Evolutionary conservation across 2,888 invertebrate species (phyloP), one percentile per base, ranked within the genome.

Genomic region (Tetramorium bicarinatum): DNA sequence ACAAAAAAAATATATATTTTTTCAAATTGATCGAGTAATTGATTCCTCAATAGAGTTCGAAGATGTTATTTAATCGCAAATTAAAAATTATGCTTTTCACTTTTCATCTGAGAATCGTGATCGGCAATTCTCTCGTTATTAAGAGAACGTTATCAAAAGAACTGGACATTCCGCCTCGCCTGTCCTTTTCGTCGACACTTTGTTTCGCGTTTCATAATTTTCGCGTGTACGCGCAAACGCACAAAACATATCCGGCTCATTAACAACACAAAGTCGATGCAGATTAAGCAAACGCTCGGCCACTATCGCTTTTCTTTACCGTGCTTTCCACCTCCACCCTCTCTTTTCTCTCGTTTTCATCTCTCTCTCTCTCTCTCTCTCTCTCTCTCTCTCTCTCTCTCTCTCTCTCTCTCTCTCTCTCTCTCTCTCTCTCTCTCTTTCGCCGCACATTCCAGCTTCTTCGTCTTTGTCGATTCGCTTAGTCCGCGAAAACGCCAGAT

Each of bases 221-320:
- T 83, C 69, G 83, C 82, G 38, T 79, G 77, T 2, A 71, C 72
- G 59, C 56, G 59, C 88, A 86, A 83, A 87, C 83, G 85, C 85
- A 90, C 90, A 89, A 88, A 91, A 86, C 87, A 88, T 85, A 87
- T 89, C 85, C 86, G 86, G 75, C 89, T 90, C 89, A 88, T 90
- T 89, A 85, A 87, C 76, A 85, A 83, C 82, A 85, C 76, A 85
- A 91, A 90, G 89, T 91, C 91, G 89, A 86, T 86, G 85, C 82
- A 83, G 86, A 91, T 92, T 92, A 89, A 91, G 90, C 90, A 88
- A 92, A 90, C 84, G 83, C 85, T 82, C 76, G 52, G 34, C 44
- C 29, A n/a, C 49, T 75, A 38, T 77, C 67, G 56, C 71, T 54
- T 82, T 71, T 71, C 64, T 84, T 77, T 18, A 9, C 11, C 29